Evolutionary conservation across 2,888 invertebrate species (phyloP).

Genomic region (Catocala sponsa): DNA sequence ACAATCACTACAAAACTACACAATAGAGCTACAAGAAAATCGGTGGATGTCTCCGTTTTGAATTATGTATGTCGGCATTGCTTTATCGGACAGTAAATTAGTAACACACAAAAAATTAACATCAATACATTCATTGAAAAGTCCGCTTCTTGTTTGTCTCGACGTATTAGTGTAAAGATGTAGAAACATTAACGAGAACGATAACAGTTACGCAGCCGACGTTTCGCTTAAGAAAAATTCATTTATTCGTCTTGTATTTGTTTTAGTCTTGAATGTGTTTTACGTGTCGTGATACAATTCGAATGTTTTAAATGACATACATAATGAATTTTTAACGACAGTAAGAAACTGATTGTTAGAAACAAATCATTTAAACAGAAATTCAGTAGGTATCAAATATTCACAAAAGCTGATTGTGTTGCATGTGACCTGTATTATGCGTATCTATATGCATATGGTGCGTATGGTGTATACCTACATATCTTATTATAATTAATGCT

Average conservation of each 20-base stretch:
- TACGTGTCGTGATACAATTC: constrained; percentile 19
- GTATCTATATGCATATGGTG: no score
- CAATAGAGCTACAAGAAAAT: constrained; percentile 76
- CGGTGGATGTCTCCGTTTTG: constrained; percentile 73
- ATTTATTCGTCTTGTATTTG: constrained; percentile 49
- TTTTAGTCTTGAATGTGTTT: constrained; percentile 23
- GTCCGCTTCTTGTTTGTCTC: constrained; percentile 66
- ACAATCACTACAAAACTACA: constrained; percentile 63
- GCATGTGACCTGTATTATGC: no score
- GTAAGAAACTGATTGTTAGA: background rate
- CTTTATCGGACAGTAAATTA: constrained; percentile 79
- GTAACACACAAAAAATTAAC: constrained; percentile 69
- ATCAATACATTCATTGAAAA: constrained; percentile 68
- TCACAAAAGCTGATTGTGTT: no score
- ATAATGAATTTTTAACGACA: background rate
- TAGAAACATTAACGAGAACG: constrained; percentile 52
- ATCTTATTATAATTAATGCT: no score
- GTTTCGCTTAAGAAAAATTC: constrained; percentile 53
- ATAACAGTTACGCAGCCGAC: constrained; percentile 59
- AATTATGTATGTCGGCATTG: constrained; percentile 82
- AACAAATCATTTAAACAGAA: no score
- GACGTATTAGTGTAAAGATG: constrained; percentile 54
- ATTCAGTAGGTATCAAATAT: no score
- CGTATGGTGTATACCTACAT: no score
- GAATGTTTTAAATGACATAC: background rate